Percentiles rank a stretch among this genome's conserved stretches.
phyloP scores from a whole-genome alignment of 2,797 vertebrate genomes.

The Ctenopoma multispine region DNA sequence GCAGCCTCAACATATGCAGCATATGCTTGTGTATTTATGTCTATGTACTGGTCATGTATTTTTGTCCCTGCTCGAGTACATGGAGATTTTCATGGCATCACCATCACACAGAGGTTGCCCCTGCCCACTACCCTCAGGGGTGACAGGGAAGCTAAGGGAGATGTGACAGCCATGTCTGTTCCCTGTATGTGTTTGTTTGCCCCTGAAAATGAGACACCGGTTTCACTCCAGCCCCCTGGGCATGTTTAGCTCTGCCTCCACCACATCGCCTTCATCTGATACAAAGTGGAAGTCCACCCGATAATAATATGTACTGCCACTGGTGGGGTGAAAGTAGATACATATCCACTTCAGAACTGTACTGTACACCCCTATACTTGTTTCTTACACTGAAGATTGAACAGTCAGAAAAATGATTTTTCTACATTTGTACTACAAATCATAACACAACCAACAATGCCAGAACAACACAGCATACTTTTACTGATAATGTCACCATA shows the following conservation, averaged over 20 bases:
- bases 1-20: constrained; percentile 20
- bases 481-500: constrained; percentile 47
- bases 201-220: constrained; percentile 83
- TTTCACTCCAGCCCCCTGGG: constrained; percentile 80
- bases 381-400: constrained; percentile 26
- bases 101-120: constrained; percentile 56
- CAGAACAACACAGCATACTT: constrained; percentile 31
- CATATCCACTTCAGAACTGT: constrained; percentile 45
- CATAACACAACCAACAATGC: constrained; percentile 33
- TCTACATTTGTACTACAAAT: constrained; percentile 23
- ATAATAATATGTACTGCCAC: constrained; percentile 70
- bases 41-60: constrained; percentile 40
- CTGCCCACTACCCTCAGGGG: constrained; percentile 74
- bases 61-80: constrained; percentile 40
- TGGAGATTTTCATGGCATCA: constrained; percentile 50
- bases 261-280: constrained; percentile 76
- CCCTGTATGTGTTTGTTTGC: constrained; percentile 83
- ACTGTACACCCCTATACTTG: too few relatives aligned
- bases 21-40: constrained; percentile 38
- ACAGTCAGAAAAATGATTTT: background rate
- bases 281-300: constrained; percentile 76
- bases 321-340: constrained; percentile 69
- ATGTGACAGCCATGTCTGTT: constrained; percentile 87
- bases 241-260: constrained; percentile 81
- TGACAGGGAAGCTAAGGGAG: constrained; percentile 81